Evolutionary conservation across 2,888 invertebrate genomes (phyloP).

Genomic region (Mesorhabditis sp.): DNA sequence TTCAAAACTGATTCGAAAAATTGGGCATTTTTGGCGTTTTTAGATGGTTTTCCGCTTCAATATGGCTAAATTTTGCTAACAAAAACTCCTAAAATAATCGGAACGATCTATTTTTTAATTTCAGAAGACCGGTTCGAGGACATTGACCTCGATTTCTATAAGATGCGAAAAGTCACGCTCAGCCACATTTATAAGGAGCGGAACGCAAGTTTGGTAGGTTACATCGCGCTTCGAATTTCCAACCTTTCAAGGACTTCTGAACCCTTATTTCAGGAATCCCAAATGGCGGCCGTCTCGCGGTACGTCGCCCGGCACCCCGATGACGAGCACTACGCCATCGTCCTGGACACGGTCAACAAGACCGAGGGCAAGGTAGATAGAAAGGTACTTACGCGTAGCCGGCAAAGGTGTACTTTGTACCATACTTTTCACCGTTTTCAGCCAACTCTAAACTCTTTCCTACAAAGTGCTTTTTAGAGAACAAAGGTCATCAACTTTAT

Average conservation of each 20-base stretch:
- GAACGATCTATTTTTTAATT: neutral
- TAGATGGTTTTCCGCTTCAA: no score
- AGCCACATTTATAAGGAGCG: slow-evolving; percentile 13
- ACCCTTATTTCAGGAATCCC: slow-evolving; percentile 7
- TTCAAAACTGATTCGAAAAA: no score
- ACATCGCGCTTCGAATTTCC: neutral
- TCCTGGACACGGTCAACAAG: slow-evolving; percentile 12
- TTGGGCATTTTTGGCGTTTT: no score
- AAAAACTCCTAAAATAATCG: neutral
- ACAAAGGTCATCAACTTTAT: slow-evolving; percentile 46
- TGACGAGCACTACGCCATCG: slow-evolving; percentile 16
- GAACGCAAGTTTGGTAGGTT: neutral
- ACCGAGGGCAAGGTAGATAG: slow-evolving; percentile 1
- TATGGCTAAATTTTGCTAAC: no score
- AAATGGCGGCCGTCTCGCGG: slow-evolving; percentile 11
- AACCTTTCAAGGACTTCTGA: neutral
- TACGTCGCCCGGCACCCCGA: slow-evolving; percentile 11
- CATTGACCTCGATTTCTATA: slow-evolving; percentile 29
- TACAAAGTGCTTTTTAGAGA: slow-evolving; percentile 16
- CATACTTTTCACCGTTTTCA: no score
- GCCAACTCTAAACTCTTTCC: no score
- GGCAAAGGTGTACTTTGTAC: no score
- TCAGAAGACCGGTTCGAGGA: slow-evolving; percentile 15
- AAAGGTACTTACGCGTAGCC: no score
- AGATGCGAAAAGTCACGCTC: slow-evolving; percentile 20